Evolutionary conservation across 1,140 invertebrate genomes (phyloP), one percentile per base, ranked within the genome.

Genomic region (Lamellibrachia luymesi): DNA sequence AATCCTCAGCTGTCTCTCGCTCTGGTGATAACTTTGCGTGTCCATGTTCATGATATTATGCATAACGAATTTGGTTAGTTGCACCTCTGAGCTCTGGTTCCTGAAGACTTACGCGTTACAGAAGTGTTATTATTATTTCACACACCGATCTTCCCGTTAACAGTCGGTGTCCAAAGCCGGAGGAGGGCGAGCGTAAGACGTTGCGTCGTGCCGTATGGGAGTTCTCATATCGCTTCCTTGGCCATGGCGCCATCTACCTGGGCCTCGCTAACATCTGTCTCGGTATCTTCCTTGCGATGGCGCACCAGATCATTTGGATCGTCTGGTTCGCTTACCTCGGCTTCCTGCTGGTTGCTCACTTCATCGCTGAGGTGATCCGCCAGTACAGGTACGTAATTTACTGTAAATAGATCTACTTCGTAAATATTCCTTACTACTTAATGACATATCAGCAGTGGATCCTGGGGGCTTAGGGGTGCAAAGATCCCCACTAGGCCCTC

Each of bases 241-340:
- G 94, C 1, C 51, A 92, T 50, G 38, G 91, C 7, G 92, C 92
- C 51, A 93, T 95, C 89, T 17, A 93, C 50, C 38, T 94, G 22
- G 94, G 93, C 6, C 90, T 93, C 17, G 92, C 93, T 0, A 95
- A 94, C 90, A 94, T 95, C 51, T 93, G 93, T 13, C 93, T 95
- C 27, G 94, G 94, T 10, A 93, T 94, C 6, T 94, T 94, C 64
- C 51, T 94, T 50, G 94, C 94, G 25, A 93, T 94, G 17, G 56
- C 93, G 2, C 64, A 93, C 17, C 64, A 56, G 51, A 80, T 94
- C 51, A 93, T 94, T 51, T 94, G 94, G 93, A 52, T 93, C 25
- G 25, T 93, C 13, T 95, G 94, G 94, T 94, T 94, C 92, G 90
- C 90, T 89, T 94, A 94, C 93, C 90, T 95, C 1, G 91, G 94